These are phyloP conservation scores for Cacoxenus indagator DNA, from an alignment of 2,888 invertebrate species.

Conservation along the genomic window DNA sequence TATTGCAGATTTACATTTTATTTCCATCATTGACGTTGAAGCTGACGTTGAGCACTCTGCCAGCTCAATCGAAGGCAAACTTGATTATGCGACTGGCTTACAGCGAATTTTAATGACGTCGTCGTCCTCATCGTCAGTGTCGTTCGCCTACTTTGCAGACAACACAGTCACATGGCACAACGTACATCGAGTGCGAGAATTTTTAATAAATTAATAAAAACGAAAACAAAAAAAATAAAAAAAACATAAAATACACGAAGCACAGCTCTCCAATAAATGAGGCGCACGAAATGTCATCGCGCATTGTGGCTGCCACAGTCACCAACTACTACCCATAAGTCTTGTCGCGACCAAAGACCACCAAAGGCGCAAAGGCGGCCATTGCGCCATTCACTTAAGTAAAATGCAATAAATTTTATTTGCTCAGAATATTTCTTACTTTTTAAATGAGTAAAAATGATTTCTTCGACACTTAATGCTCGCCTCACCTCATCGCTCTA, in stretches of 20 bases:
- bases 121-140: not conserved
- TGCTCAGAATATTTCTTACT: slow-evolving; percentile 1
- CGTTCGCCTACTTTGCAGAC: not conserved
- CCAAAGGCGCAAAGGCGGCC: not conserved
- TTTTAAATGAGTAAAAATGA: slow-evolving; percentile 4
- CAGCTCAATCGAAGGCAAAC: not conserved
- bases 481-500: not conserved
- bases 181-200: not conserved
- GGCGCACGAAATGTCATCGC: not conserved
- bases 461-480: not conserved
- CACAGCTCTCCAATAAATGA: too few species aligned
- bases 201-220: slow-evolving; percentile 22
- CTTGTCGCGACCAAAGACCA: too few species aligned
- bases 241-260: not conserved
- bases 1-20: slow-evolving; percentile 55
- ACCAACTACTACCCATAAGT: not conserved
- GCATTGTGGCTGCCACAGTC: not conserved
- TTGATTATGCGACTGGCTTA: slow-evolving; percentile 4
- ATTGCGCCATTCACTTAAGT: slow-evolving; percentile 17
- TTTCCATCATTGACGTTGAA: slow-evolving; percentile 35
- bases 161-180: not conserved
- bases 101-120: slow-evolving; percentile 7
- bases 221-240: not conserved
- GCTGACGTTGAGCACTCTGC: slow-evolving; percentile 3
- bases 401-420: slow-evolving; percentile 45